These are phyloP conservation scores for Trichoplusia ni DNA, from an alignment of 1,140 invertebrate species.

Conservation along the genomic window DNA sequence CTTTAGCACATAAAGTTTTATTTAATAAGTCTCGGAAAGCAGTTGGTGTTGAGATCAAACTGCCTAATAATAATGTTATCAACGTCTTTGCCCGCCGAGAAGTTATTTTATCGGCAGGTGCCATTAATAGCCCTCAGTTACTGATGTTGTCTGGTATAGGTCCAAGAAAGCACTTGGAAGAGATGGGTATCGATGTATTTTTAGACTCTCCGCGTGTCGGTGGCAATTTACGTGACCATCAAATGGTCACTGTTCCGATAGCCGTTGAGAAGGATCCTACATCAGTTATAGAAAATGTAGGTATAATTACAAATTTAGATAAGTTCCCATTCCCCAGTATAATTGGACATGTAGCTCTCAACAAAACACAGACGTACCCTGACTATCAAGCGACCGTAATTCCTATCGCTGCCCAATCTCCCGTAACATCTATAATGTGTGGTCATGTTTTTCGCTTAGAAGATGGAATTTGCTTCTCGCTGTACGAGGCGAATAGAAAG, in stretches of 20 bases:
- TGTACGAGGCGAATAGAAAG: conserved; percentile 83
- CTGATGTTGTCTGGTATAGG: conserved; percentile 68
- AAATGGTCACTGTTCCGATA: conserved; percentile 81
- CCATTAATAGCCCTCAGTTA: conserved; percentile 76
- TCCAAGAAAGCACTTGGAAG: conserved; percentile 54
- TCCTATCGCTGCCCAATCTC: conserved; percentile 61
- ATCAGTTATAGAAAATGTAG: conserved; percentile 82
- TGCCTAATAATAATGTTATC: conserved; percentile 59
- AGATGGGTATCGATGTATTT: conserved; percentile 71
- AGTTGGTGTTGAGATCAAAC: conserved; percentile 55
- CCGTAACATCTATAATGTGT: conserved; percentile 85
- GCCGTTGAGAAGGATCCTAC: conserved; percentile 82
- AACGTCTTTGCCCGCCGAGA: conserved; percentile 67
- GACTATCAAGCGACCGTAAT: conserved; percentile 57
- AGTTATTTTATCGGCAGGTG: conserved; percentile 78
- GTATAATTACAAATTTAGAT: conserved; percentile 85
- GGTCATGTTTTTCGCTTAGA: conserved; percentile 84
- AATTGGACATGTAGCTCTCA: conserved; percentile 87
- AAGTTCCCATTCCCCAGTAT: conserved; percentile 88
- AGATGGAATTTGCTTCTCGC: conserved; percentile 70
- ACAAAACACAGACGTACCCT: conserved; percentile 39
- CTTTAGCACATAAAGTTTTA: conserved; percentile 85
- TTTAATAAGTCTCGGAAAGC: conserved; percentile 84
- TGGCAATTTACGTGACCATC: conserved; percentile 88
- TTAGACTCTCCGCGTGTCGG: conserved; percentile 86